Evolutionary conservation across 2,888 invertebrate species (phyloP).

Genomic region (Meta bourneti): DNA sequence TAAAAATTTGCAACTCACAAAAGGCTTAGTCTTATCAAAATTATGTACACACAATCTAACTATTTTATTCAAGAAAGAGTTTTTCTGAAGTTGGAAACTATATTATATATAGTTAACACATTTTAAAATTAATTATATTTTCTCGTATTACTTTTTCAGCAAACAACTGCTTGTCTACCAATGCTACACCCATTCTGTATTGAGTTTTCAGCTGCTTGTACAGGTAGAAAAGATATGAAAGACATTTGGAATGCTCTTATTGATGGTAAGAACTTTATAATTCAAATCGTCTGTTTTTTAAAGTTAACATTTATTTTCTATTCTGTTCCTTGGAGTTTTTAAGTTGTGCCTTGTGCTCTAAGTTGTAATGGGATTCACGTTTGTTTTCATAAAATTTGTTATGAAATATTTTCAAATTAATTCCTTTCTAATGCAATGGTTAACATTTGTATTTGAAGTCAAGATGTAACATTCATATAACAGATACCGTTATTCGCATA

Average conservation of each 20-base stretch:
- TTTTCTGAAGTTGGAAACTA: background rate
- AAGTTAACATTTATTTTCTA: background rate
- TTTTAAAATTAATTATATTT: too few relatives aligned
- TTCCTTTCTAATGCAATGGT: too few relatives aligned
- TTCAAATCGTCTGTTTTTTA: too few relatives aligned
- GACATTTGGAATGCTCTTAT: conserved; percentile 71
- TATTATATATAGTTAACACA: too few relatives aligned
- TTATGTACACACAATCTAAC: too few relatives aligned
- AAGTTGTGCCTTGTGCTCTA: background rate
- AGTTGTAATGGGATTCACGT: background rate
- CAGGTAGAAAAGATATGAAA: conserved; percentile 48
- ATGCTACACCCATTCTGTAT: conserved; percentile 73
- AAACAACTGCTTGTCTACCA: conserved; percentile 74
- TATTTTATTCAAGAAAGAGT: too few relatives aligned
- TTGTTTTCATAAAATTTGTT: background rate
- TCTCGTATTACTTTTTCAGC: conserved; percentile 45
- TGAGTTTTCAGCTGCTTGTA: conserved; percentile 44
- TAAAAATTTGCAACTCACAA: too few relatives aligned
- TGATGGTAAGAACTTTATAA: conserved; percentile 68
- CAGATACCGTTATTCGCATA: too few relatives aligned
- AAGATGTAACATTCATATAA: too few relatives aligned
- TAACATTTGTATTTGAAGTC: too few relatives aligned
- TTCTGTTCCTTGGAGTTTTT: too few relatives aligned
- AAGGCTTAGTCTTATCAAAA: too few relatives aligned
- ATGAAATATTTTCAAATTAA: background rate